Percentiles rank a stretch among this genome's conserved stretches.
Conservation (phyloP, 2,797 vertebrate genomes). For the Sebastiscus albofasciatus region DNA sequence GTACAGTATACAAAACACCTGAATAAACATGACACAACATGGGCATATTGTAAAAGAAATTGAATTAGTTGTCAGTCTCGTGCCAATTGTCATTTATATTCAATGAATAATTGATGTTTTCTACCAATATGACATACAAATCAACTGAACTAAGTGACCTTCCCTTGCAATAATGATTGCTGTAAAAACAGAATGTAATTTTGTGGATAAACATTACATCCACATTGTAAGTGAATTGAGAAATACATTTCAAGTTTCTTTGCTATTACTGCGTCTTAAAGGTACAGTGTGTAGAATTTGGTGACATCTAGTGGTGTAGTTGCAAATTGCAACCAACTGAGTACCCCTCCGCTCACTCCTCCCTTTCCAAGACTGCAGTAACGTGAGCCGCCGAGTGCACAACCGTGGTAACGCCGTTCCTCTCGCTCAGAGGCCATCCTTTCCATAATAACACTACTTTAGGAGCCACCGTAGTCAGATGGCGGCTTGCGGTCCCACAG, state of each 20-base stretch:
- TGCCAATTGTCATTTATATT: neutral
- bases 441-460: too few relatives aligned
- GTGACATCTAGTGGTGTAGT: rapidly evolving
- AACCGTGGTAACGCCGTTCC: too few relatives aligned
- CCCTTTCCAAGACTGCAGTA: too few relatives aligned
- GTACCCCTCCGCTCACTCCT: too few relatives aligned
- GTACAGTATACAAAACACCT: neutral
- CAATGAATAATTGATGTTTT: neutral
- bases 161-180: neutral
- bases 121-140: neutral
- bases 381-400: too few relatives aligned
- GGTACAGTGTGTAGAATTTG: neutral
- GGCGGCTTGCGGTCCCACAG: too few relatives aligned
- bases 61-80: neutral
- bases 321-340: too few relatives aligned
- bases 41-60: constrained; percentile 1
- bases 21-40: neutral
- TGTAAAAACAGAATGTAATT: neutral
- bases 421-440: too few relatives aligned
- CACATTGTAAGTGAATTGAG: neutral
- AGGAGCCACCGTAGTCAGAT: too few relatives aligned
- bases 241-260: neutral
- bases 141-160: neutral
- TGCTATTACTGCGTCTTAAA: neutral
- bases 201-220: neutral